Evolutionary conservation across 2,888 invertebrate species (phyloP).

Genomic region (Rambutsinella grinnellia): DNA sequence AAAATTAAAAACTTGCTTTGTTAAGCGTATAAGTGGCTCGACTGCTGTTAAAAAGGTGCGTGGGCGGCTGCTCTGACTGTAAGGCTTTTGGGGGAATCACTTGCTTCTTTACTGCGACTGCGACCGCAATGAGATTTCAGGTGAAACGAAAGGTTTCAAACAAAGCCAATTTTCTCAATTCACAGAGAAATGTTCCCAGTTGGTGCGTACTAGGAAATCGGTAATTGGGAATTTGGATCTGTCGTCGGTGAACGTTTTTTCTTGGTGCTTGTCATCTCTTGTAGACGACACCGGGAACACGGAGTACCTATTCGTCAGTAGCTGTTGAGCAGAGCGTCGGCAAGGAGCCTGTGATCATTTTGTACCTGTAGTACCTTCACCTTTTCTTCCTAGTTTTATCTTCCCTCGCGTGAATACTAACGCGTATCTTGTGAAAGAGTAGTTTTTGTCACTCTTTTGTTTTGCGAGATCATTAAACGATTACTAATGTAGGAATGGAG

Average conservation of each 20-base stretch:
- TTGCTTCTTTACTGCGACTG: too few species aligned
- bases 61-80: too few species aligned
- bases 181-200: background rate
- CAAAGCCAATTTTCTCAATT: too few species aligned
- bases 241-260: too few species aligned
- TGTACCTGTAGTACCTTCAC: conserved; percentile 37
- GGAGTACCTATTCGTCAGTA: background rate
- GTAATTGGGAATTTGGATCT: background rate
- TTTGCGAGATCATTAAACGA: background rate
- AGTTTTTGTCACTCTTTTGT: background rate
- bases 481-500: conserved; percentile 8
- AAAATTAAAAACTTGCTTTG: too few species aligned
- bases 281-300: background rate
- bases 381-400: background rate
- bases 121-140: too few species aligned
- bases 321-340: background rate
- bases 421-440: background rate
- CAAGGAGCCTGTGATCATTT: background rate
- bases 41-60: too few species aligned
- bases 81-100: too few species aligned
- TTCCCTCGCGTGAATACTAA: background rate
- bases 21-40: too few species aligned
- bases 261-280: background rate
- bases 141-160: too few species aligned
- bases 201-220: conserved; percentile 6